These are phyloP conservation scores for Colius striatus DNA, from an alignment of 2,113 vertebrate genomes.

Conservation along the genomic window DNA sequence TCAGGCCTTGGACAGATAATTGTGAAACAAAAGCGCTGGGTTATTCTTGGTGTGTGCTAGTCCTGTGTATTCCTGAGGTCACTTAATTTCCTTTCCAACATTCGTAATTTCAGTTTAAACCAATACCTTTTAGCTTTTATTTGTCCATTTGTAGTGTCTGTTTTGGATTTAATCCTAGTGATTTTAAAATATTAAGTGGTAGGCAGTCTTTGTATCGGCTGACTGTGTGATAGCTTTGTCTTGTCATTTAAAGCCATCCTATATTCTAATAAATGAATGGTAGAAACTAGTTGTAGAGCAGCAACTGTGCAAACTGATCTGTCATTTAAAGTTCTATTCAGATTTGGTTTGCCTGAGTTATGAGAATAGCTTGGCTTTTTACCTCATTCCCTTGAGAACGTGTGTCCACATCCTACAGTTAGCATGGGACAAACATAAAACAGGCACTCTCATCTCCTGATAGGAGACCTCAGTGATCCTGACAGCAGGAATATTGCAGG, in stretches of 20 bases:
- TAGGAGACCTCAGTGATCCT: background rate
- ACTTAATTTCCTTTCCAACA: background rate
- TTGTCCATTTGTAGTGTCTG: background rate
- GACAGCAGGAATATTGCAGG: background rate
- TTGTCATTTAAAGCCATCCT: background rate
- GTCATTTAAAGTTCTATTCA: background rate
- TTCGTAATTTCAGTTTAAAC: background rate
- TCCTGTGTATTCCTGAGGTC: background rate
- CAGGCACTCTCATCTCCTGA: background rate
- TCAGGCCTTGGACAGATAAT: background rate
- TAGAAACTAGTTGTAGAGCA: background rate
- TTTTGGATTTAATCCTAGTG: background rate
- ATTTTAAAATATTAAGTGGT: background rate
- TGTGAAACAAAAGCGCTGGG: background rate
- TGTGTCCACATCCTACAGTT: background rate
- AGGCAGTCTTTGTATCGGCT: background rate
- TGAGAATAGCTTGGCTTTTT: background rate
- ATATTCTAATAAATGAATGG: background rate
- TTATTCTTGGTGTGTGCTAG: background rate
- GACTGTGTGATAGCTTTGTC: background rate
- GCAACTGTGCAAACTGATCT: background rate
- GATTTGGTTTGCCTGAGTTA: constrained; percentile 26
- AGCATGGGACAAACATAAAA: background rate
- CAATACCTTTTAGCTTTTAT: background rate
- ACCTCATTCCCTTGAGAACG: background rate